Base-by-base conservation (phyloP, 2,888 invertebrate genomes). In the Agonopterix heracliana region DNA sequence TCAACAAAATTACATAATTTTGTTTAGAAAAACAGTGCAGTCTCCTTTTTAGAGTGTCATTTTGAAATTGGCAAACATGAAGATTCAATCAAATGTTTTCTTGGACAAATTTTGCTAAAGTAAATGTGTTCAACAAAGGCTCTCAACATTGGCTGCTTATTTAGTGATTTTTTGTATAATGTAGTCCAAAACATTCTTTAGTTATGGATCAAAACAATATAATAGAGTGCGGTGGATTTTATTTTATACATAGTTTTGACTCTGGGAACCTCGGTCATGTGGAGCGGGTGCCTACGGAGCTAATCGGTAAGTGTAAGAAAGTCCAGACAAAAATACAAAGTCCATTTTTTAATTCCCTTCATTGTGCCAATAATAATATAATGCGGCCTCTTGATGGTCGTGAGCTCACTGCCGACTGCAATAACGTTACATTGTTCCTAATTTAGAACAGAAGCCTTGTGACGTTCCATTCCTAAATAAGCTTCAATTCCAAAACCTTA, bases 261-360 rank as follows among this genome's bases (percentile, higher is more conserved):
- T 97, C 96, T 42, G 96, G 96, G 52, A 97, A 97, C 87, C 90
- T 97, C 63, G 93, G 93, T 48, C 92, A 90, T 82, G 96, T 96
- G 47, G 96, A 96, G 76, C 90, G 92, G 67, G 93, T 93, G 50
- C 88, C 91, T 44, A 88, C 86, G 71, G 89, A 89, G 71, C 86
- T 90, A 60, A 90, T 90, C 61, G 89, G 91, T 91, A 76, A 88
- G 83, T 71, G 3, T 10, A 50, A 44, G 51, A 38, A 52, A 50
- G 52, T 52, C 41, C 54, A 52, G 59, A 52, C 52, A 49, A 42
- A 53, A 63, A 59, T 59, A 51, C 66, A 61, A 66, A 66, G 61
- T 68, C 66, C 66, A 70, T 70, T 60, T 63, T 56, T 52, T 46
- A 47, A 56, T 61, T 50, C 26, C 26, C 38, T 36, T n/a, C 26